Conservation (phyloP, 2,888 invertebrate genomes). For the Prosopocoilus inquinatus region DNA sequence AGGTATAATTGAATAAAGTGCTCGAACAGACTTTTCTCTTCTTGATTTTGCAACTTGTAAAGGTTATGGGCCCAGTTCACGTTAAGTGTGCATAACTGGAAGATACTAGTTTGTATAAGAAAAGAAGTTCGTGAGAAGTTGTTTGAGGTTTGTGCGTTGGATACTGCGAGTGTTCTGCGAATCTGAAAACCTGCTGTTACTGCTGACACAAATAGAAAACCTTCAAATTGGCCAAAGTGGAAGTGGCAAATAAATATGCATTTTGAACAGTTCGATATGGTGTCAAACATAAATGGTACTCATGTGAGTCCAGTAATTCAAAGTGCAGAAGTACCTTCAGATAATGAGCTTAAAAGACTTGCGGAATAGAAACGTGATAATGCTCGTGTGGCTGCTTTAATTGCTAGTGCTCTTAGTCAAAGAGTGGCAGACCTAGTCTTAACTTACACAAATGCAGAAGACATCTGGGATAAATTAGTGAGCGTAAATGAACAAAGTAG, state of each 20-base stretch:
- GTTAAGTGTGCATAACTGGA: too few relatives aligned
- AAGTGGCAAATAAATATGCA: not conserved
- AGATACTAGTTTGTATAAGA: too few relatives aligned
- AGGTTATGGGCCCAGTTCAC: too few relatives aligned
- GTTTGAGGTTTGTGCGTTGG: too few relatives aligned
- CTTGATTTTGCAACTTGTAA: too few relatives aligned
- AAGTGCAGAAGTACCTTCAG: not conserved
- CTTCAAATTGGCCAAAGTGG: not conserved
- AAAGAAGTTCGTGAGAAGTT: too few relatives aligned
- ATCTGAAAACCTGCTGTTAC: too few relatives aligned
- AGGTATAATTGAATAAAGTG: too few relatives aligned
- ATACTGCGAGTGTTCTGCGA: too few relatives aligned
- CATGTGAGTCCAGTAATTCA: not conserved
- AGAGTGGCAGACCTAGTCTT: not conserved
- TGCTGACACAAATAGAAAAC: too few relatives aligned
- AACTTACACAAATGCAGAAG: not conserved
- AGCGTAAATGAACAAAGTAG: slow-evolving; percentile 26
- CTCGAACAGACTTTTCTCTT: too few relatives aligned
- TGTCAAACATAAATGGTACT: not conserved
- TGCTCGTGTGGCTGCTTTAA: not conserved
- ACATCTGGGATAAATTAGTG: slow-evolving; percentile 17
- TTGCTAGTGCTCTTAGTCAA: not conserved
- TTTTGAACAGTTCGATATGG: not conserved
- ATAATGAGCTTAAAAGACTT: not conserved
- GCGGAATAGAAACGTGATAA: not conserved